Conservation (phyloP, 2,113 vertebrate species). For the Suncus etruscus region DNA sequence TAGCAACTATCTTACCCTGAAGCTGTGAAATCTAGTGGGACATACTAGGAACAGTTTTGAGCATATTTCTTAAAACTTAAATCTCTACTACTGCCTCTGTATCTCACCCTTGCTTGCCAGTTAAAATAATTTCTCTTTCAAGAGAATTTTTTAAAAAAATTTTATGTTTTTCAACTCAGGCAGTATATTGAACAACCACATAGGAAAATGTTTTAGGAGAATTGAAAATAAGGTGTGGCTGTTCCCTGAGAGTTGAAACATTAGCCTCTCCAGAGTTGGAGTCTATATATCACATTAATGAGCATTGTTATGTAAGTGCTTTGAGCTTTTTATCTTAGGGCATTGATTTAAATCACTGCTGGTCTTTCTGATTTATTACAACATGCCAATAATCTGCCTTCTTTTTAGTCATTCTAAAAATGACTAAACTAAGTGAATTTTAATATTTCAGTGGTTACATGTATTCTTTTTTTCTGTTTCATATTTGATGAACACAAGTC, state of each 20-base stretch:
- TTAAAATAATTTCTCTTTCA: neutral
- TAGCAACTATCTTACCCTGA: neutral
- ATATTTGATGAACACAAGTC: neutral
- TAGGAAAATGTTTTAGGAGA: neutral
- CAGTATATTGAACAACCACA: too few relatives aligned
- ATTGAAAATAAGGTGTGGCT: neutral
- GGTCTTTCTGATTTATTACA: neutral
- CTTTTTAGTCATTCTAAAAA: slow-evolving; percentile 1
- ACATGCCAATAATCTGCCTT: neutral
- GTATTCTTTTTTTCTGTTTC: neutral
- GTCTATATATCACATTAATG: neutral
- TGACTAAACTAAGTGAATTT: slow-evolving; percentile 2
- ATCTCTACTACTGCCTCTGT: neutral
- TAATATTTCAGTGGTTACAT: neutral
- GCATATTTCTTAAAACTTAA: neutral
- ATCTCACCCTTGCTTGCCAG: neutral
- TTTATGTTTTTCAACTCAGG: neutral
- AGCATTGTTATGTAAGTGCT: neutral
- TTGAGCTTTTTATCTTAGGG: neutral
- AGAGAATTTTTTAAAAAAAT: neutral
- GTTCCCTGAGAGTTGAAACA: neutral
- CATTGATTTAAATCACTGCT: neutral
- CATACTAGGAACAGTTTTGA: neutral
- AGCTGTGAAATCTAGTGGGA: neutral
- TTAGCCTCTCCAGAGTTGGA: neutral